phyloP scores from a whole-genome alignment of 2,113 vertebrate genomes.

The Sardina pilchardus region DNA sequence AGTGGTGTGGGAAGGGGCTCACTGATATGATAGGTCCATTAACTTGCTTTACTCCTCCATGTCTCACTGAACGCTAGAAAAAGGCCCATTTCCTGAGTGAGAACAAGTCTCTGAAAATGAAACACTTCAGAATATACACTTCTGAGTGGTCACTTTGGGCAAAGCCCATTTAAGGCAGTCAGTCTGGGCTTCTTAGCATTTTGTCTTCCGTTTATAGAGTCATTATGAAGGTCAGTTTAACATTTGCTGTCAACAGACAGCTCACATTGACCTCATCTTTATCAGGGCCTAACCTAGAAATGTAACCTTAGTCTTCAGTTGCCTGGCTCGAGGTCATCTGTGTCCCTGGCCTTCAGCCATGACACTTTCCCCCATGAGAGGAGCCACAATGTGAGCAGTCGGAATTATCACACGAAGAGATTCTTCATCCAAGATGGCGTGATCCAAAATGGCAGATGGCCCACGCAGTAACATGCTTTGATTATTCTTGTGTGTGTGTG shows the following conservation, averaged over 20 bases:
- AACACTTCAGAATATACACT: neutral
- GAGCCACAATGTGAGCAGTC: neutral
- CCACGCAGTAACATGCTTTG: neutral
- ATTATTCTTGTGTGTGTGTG: neutral
- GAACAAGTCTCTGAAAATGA: neutral
- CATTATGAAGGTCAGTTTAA: neutral
- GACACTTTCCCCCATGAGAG: neutral
- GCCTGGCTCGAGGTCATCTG: neutral
- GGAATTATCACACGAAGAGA: neutral
- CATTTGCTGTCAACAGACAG: neutral
- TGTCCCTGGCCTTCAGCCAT: neutral
- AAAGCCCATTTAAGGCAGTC: neutral
- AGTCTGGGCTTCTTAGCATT: neutral
- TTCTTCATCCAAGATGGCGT: neutral
- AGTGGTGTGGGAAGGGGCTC: neutral
- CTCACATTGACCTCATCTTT: neutral
- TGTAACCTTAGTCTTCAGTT: neutral
- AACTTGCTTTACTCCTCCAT: neutral
- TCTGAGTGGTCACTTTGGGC: neutral
- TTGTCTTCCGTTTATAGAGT: neutral
- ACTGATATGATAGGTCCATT: neutral
- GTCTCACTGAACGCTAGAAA: neutral
- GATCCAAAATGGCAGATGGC: neutral
- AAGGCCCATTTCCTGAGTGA: neutral
- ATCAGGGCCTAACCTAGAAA: neutral